Evolutionary conservation across 2,797 vertebrate genomes (phyloP), one percentile per base, ranked within the genome.

Genomic region (Florisuga fusca): DNA sequence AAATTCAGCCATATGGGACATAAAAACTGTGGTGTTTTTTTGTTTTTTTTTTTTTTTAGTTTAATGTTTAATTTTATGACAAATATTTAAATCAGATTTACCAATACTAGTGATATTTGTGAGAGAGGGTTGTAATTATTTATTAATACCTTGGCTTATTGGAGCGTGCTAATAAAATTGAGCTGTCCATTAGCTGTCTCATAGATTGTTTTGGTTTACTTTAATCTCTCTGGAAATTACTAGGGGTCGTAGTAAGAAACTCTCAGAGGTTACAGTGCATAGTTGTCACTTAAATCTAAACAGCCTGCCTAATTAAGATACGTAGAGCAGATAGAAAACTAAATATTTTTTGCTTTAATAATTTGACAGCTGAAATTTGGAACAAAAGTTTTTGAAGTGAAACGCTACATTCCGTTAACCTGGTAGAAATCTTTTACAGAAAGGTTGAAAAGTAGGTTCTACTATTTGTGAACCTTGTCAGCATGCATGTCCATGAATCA

Each of bases 61-160:
- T 74, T 87, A 67, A 33, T n/a, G 29, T 31, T 43, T 83, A 87
- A 76, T 57, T 50, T 73, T 93, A 63, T 15, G 19, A 67, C 46
- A 94, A 91, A 88, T 68, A 76, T 89, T 68, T 92, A 80, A 82
- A 31, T 88, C 20, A 66, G 55, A 15, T 29, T 22, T 87, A 55
- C 68, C 2, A 4, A n/a, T 83, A 91, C 54, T 85, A 17, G 61
- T 74, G 72, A 71, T 87, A 69, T 23, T 79, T 78, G 51, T 89
- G 63, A 74, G 59, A 76, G 46, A 31, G 33, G 25, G 23, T 57
- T 69, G 18, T 68, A 95, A 91, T 93, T 94, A 90, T 94, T 92
- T 95, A 95, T 95, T 94, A 88, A 92, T 95, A 61, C 43, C 43
- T 67, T 84, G 58, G 33, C 69, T 95, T 86, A 88, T 33, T 92